Evolutionary conservation across 2,797 vertebrate genomes (phyloP), one percentile per base, ranked within the genome.

Genomic region (Cyclopterus lumpus): DNA sequence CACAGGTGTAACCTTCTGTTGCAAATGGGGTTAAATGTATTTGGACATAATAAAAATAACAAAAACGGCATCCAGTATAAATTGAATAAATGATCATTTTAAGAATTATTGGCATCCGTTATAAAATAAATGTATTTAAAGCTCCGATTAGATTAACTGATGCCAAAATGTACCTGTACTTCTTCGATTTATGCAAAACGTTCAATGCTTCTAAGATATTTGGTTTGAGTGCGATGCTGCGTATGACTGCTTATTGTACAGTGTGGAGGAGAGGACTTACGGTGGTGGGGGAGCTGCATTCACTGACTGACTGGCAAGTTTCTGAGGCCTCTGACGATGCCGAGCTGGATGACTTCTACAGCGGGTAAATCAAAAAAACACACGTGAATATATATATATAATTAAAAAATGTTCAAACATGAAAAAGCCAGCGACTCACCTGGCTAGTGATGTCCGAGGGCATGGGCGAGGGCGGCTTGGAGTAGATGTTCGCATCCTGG

Each of bases 401-500:
- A 34, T 6, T 34, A 34, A 6, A 34, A 6, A 34, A 6, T 40
- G n/a, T 40, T 40, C 4, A 14, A 55, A 40, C 26, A 44, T 26
- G 16, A 6, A 22, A 57, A 70, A 61, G 40, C 1, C 24, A 20
- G 51, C 2, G 14, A 28, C 6, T 28, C 16, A 99, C 98, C 97
- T 99, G 97, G 90, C 97, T 98, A 70, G 97, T 97, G 93, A 98
- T 96, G 92, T 99, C 98, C 2, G 96, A 97, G 85, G 98, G 98
- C 98, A 99, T 98, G 24, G 98, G 97, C 2, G 98, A 99, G n/a
- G 98, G 97, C 0, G 98, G 97, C 89, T 99, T 99, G 95, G 98
- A 99, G 91, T 97, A 97, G 79, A 95, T 81, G 59, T 97, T 95
- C 36, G 97, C 94, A 0, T 99, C 98, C 95, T 99, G 98, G 75